A percentile compares a stretch with the other conserved stretches of the same genome.
phyloP scores from a whole-genome alignment of 2,113 vertebrate species.

The Philantomba maxwellii region DNA sequence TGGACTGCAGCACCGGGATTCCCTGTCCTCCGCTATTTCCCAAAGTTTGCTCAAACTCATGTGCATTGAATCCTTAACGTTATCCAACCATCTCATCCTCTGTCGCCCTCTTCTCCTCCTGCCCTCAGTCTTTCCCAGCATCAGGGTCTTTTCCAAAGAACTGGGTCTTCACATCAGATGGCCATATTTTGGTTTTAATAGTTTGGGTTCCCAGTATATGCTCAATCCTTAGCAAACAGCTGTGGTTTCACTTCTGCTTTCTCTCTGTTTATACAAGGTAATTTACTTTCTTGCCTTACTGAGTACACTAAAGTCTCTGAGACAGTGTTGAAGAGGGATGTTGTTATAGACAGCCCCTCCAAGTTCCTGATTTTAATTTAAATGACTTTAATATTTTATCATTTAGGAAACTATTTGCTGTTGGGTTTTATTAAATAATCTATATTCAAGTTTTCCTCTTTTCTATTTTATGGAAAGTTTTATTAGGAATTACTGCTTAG shows the following conservation, averaged over 20 bases:
- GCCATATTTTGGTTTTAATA: background rate
- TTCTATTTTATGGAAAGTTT: background rate
- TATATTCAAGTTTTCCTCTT: background rate
- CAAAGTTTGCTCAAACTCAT: background rate
- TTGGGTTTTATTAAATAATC: background rate
- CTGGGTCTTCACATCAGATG: background rate
- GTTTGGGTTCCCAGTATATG: background rate
- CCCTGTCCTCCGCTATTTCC: background rate
- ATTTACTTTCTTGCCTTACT: background rate
- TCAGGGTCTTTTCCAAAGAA: background rate
- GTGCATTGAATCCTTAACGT: rapidly evolving
- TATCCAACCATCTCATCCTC: background rate
- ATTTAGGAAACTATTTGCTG: background rate
- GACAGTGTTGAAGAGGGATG: background rate
- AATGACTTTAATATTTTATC: background rate
- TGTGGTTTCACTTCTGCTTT: background rate
- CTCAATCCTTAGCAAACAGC: background rate
- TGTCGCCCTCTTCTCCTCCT: background rate
- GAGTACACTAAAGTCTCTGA: background rate
- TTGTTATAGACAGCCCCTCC: background rate
- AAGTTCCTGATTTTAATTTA: background rate
- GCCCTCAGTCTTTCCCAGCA: background rate
- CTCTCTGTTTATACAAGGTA: background rate
- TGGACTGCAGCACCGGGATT: background rate
- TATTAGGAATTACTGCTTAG: background rate